Base-by-base conservation (phyloP, 2,797 vertebrate species). In the Setipinna tenuifilis region DNA sequence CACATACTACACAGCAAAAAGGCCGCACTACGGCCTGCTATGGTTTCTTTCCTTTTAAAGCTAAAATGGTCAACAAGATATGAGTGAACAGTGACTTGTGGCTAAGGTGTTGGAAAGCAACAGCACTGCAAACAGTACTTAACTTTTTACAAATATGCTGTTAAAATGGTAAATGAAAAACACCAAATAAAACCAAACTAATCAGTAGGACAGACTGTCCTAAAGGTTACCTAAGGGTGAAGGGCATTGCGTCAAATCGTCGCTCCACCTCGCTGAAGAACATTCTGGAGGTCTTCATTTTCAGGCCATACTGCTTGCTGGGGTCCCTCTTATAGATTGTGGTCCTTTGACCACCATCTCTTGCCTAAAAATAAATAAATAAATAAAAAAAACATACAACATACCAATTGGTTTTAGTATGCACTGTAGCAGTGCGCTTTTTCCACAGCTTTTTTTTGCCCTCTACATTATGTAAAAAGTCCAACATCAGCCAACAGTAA, bases 301-400 rank as follows among this genome's bases (percentile, higher is more conserved):
- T 99, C 90, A 99, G 89, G 85, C 98, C 98, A 2, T 99, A 99
- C 90, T 98, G 97, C 91, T 99, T 99, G 93, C 96, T 97, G 58
- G 98, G 98, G 93, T 99, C 98, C 93, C 98, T 93, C 91, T 99
- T 99, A 93, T 98, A 99, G 90, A 99, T 97, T 0, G 98, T 99
- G 89, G 98, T 99, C 94, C 98, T 97, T 93, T 98, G 97, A 19
- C 97, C 98, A 7, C 96, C 97, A 59, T 99, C 98, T 92, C 96
- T 98, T 0, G 98, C 97, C 98, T 99, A 87, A 88, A 82, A 83
- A 82, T 19, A 19, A 21, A 59, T 21, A 59, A 59, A 59, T 3
- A 59, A 16, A 61, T n/a, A n/a, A 61, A n/a, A 3, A 12, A 58
- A 19, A 58, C 21, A 58, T 17, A 58, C 11, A 58, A 19, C 58